Evolutionary conservation across 2,113 vertebrate genomes (phyloP).

Genomic region (Hypocryptadius cinnamomeus): DNA sequence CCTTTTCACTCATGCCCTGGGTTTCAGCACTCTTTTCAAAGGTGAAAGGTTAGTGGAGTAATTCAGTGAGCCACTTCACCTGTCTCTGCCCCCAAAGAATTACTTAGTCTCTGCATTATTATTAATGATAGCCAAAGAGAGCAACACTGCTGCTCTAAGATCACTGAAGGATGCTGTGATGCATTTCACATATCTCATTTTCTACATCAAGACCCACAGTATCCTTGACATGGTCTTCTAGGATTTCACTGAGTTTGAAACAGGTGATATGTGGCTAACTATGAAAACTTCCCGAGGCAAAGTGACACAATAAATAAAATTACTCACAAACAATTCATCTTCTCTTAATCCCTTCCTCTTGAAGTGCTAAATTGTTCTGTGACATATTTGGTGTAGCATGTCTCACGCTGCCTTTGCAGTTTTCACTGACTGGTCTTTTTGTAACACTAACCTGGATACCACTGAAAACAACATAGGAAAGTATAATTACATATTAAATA

Average conservation of each 20-base stretch:
- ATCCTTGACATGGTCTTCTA: background rate
- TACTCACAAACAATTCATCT: constrained; percentile 2
- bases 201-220: background rate
- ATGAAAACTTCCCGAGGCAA: background rate
- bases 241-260: constrained; percentile 9
- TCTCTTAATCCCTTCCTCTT: background rate
- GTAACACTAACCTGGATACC: background rate
- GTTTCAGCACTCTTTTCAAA: background rate
- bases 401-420: background rate
- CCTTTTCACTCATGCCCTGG: background rate
- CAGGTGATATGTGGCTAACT: background rate
- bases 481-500: background rate
- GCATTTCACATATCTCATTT: background rate
- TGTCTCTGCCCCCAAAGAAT: background rate
- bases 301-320: constrained; percentile 30
- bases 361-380: background rate
- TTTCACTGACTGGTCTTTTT: background rate
- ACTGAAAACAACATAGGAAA: background rate
- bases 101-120: background rate
- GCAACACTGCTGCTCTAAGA: background rate
- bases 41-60: background rate
- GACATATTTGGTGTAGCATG: background rate
- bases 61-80: constrained; percentile 7
- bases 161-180: background rate
- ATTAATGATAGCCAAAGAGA: background rate